Base-by-base conservation (phyloP, 2,113 vertebrate species). In the Mustelus asterias region DNA sequence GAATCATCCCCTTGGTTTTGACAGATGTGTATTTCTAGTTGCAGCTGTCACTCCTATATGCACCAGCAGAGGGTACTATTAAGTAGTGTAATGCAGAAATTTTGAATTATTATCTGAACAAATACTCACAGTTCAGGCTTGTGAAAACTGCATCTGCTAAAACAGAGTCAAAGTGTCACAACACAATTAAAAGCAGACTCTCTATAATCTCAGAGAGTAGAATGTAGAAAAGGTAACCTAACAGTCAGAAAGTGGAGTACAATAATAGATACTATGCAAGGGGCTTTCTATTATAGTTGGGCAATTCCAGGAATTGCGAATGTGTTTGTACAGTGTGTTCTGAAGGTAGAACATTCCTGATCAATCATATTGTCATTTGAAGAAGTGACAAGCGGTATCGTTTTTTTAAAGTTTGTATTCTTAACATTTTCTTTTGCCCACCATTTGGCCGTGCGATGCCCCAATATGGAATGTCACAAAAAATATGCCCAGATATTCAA, bases 1-100 rank as follows among this genome's bases (percentile, higher is more conserved):
- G 4, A 54, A 54, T 54, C 48, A 5, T 4, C 48, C 48, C 48
- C 48, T 2, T 54, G 60, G 9, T 65, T 37, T 65, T 37, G 1
- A 18, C 5, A 37, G 60, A 65, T 37, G 7, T 93, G 33, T 6
- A 7, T 93, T 93, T 20, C 18, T 20, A 67, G 9, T 65, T 37
- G 26, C 24, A 58, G 88, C 29, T 58, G 48, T 58, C 86, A 89
- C 26, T 29, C 26, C 54, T 33, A 14, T 63, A 60, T 33, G 54
- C n/a, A 93, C 60, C 89, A 93, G 60, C 89, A 93, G 60, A 93
- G 89, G 60, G 60, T 65, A 37, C 14, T 93, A 37, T 93, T 93
- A 22, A 67, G n/a, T 67, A 65, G 63, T 9, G 6, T 37, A 65
- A 37, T 37, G 33, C 14, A 65, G 89, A 67, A 22, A 33, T 22